Base-by-base conservation (phyloP, 2,113 vertebrate species). In the Corythornis madagascariensis region DNA sequence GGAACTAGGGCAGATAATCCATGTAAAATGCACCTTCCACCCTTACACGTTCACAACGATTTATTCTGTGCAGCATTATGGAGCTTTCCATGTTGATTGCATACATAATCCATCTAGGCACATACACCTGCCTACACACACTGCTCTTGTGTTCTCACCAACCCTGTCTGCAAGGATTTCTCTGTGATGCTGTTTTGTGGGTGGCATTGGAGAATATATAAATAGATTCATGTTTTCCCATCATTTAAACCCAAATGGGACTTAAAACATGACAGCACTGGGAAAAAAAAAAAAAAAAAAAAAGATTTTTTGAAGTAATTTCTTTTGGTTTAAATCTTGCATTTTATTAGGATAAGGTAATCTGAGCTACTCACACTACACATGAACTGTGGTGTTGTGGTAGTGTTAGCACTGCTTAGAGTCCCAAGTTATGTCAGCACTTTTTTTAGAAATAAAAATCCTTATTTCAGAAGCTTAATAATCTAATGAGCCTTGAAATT, bases 1-100 rank as follows among this genome's bases (percentile, higher is more conserved):
- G 89, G 94, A 96, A 96, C 92, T 91, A 94, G 93, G 92, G 66
- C 95, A 96, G 93, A 85, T 91, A 97, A 95, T 92, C 92, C 89
- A 60, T 87, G 72, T 89, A 94, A 96, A 93, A 93, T 86, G 90
- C 89, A 93, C 89, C 95, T 96, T 89, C 89, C 67, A 94, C 93
- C 90, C 69, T 87, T 93, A 78, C 72, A 47, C 65, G 40, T 94
- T 93, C 86, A 70, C 75, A 92, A 86, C 75, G 82, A 59, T 76
- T 85, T 67, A 72, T 94, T 94, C 78, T 95, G 86, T 94, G 70
- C 80, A 80, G 72, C 56, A 19, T 76, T 78, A n/a, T 15, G 69
- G 47, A 89, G 35, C 43, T 71, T 91, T 82, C 81, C 45, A 52
- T 83, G 73, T 77, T 90, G 90, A 83, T 89, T 90, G 45, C 55